phyloP scores from a whole-genome alignment of 2,888 invertebrate genomes.

The Parnassius orleans region DNA sequence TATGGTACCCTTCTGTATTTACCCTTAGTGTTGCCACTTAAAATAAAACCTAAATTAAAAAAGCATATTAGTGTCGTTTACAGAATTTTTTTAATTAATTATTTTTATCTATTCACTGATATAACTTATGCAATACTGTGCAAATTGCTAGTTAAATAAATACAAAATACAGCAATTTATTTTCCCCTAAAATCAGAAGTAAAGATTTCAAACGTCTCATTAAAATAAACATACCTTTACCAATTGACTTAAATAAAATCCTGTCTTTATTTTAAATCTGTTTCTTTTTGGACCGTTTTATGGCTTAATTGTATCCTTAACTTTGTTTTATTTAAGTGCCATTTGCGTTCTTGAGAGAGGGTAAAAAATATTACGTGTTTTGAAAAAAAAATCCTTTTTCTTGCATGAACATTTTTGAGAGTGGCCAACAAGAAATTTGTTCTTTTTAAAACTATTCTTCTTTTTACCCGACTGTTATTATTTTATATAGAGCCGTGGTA shows the following conservation, averaged over 20 bases:
- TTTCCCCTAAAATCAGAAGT: background rate
- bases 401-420: background rate
- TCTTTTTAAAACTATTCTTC: no score
- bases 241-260: constrained; percentile 20
- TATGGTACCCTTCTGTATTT: no score
- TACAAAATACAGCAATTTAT: constrained; percentile 5
- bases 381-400: background rate
- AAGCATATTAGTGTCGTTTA: no score
- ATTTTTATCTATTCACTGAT: background rate
- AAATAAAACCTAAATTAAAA: no score
- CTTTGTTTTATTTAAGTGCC: constrained; percentile 14
- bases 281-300: constrained; percentile 10
- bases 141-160: background rate
- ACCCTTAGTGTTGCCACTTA: no score
- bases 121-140: background rate
- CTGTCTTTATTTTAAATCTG: constrained; percentile 12
- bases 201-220: constrained; percentile 12
- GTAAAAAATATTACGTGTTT: constrained; percentile 5
- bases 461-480: no score
- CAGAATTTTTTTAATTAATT: background rate
- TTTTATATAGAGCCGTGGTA: no score
- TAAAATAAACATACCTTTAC: constrained; percentile 15
- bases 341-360: constrained; percentile 3
- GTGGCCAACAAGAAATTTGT: no score
- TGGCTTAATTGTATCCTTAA: constrained; percentile 21